Base-by-base conservation (phyloP, 2,113 vertebrate species). In the Apodemus sylvaticus region DNA sequence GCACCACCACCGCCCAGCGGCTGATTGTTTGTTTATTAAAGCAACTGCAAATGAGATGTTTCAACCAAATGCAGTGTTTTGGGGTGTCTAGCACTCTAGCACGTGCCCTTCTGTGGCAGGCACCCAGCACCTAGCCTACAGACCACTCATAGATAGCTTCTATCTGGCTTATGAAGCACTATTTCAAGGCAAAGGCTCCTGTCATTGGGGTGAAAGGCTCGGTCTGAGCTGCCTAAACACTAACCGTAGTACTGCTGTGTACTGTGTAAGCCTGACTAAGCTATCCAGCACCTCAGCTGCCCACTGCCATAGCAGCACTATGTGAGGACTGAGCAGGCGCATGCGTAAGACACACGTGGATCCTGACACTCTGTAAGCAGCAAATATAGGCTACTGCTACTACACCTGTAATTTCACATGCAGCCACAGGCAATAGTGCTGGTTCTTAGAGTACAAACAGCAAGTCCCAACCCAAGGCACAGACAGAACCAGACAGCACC, bases 81-180 rank as follows among this genome's bases (percentile, higher is more conserved):
- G 81, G 34, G 19, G 45, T 26, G 36, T 53, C 55, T 10, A 26
- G 22, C 5, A 53, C 66, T 1, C 17, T 22, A 0, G 9, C 19
- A 48, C 12, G 39, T 48, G 45, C 64, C 29, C 36, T 86, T 76
- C 8, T 70, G 70, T 71, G 86, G 60, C 0, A 42, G 62, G 45
- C 17, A 17, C 39, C 4, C 17, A 13, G 45, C 17, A 17, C 53
- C 3, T 29, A 13, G 31, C 42, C 58, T 34, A 5, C 0, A 34
- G 42, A 62, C 34, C 5, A 4, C 53, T 42, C 26, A 51, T 3
- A n/a, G 77, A 39, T 2, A 36, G 55, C 10, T 39, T 22, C 83
- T 2, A 14, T 39, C 74, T 8, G 86, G 86, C 60, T 70, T 22
- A 26, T 1, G 14, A 71, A 58, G 12, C 17, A 42, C 10, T 31